Evolutionary conservation across 2,113 vertebrate genomes (phyloP), one percentile per base, ranked within the genome.

Genomic region (Balaenoptera acutorostrata): DNA sequence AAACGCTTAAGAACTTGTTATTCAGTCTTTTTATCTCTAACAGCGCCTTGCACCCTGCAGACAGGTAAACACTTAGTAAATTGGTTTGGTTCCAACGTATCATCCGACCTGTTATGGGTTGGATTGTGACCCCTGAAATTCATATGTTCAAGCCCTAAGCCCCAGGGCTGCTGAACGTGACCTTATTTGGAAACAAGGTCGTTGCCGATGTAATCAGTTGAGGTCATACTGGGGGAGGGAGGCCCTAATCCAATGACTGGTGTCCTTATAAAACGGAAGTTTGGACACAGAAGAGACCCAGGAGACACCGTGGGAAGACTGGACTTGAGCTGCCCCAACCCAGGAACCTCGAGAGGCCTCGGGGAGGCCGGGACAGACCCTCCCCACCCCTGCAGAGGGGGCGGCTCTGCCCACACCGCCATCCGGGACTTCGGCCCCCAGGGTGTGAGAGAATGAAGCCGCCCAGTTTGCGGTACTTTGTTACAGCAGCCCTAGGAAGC

Each of bases 371-470:
- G 66, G 15, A 75, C 9, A 9, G 59, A 33, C 1, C 8, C 6
- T 27, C 69, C 46, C 72, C 10, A 64, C 0, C 0, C 52, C 44
- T 44, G 57, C 57, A 4, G 3, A 14, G n/a, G 57, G 57, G 6
- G 8, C 0, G 0, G 69, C n/a, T 69, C 6, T 18, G 20, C 57
- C 33, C 3, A 31, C 6, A 10, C 57, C 83, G 17, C 7, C 0
- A 11, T 31, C 15, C 8, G 10, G 2, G 57, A 18, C 61, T 44
- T 27, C 44, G 4, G 64, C 39, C 85, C 39, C 81, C 85, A 41
- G 46, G 23, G n/a, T 8, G 31, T 33, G 21, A 39, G 20, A 74
- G n/a, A 72, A 8, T 27, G 36, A 71, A 33, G 6, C 41, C 5
- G 41, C 41, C 41, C 41, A 41, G 77, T 23, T 21, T n/a, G 41